phyloP scores from a whole-genome alignment of 2,113 vertebrate species.

The Malurus melanocephalus region DNA sequence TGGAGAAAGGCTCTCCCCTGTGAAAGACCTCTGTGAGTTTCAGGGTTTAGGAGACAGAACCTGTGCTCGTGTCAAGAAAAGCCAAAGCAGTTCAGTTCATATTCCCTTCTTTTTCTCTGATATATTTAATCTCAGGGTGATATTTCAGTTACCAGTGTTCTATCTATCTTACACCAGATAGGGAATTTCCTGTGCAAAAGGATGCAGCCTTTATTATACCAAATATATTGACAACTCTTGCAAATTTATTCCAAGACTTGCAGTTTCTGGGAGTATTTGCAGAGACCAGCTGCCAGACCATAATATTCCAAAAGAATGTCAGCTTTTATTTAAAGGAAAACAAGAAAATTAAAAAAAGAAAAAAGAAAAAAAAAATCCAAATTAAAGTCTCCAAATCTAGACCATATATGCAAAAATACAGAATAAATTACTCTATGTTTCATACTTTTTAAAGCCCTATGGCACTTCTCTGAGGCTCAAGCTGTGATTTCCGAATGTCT shows the following conservation, averaged over 20 bases:
- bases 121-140: background rate
- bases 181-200: background rate
- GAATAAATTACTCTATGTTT: background rate
- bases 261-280: background rate
- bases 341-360: background rate
- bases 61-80: background rate
- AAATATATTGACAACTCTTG: background rate
- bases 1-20: background rate
- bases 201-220: background rate
- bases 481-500: background rate
- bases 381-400: background rate
- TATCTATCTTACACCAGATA: background rate
- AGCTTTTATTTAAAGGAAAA: background rate
- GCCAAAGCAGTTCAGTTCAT: background rate
- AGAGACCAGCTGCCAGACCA: background rate
- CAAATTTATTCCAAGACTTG: background rate
- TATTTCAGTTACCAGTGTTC: background rate
- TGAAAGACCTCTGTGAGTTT: background rate
- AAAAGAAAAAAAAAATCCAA: background rate
- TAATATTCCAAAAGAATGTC: background rate
- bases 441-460: background rate
- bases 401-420: background rate
- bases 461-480: background rate
- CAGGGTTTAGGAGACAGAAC: background rate
- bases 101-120: background rate